phyloP scores from a whole-genome alignment of 2,888 invertebrate genomes.

The Athalia cordata region DNA sequence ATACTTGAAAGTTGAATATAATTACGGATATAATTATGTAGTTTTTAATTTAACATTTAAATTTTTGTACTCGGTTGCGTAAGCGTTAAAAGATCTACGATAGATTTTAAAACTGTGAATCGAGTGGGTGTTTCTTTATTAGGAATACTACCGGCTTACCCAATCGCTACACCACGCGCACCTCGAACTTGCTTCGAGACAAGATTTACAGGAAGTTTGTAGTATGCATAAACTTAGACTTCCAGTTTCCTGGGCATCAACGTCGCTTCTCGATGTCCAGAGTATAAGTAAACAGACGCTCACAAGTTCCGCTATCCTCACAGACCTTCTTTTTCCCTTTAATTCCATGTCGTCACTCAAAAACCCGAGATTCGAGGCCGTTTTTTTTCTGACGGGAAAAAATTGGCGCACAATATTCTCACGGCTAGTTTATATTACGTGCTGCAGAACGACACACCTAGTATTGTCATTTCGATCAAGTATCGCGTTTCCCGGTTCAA shows the following conservation, averaged over 20 bases:
- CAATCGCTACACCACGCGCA: slow-evolving; percentile 67
- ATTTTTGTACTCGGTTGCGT: slow-evolving; percentile 25
- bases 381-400: background rate
- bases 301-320: background rate
- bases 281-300: slow-evolving; percentile 4
- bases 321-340: background rate
- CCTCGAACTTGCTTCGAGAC: slow-evolving; percentile 56
- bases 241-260: slow-evolving; percentile 43
- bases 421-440: slow-evolving; percentile 4
- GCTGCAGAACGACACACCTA: slow-evolving; percentile 17
- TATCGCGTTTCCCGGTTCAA: background rate
- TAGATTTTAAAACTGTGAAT: background rate
- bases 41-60: slow-evolving; percentile 25
- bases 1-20: background rate
- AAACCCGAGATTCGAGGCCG: background rate
- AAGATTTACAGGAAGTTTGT: slow-evolving; percentile 59
- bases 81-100: background rate
- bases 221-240: slow-evolving; percentile 54
- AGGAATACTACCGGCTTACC: slow-evolving; percentile 53
- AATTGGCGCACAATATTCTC: slow-evolving; percentile 9
- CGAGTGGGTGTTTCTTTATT: slow-evolving; percentile 36
- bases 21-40: background rate
- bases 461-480: slow-evolving; percentile 21
- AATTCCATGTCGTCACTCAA: slow-evolving; percentile 25
- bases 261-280: background rate